Conservation (phyloP, 2,888 invertebrate genomes). For the Lottia scabra region DNA sequence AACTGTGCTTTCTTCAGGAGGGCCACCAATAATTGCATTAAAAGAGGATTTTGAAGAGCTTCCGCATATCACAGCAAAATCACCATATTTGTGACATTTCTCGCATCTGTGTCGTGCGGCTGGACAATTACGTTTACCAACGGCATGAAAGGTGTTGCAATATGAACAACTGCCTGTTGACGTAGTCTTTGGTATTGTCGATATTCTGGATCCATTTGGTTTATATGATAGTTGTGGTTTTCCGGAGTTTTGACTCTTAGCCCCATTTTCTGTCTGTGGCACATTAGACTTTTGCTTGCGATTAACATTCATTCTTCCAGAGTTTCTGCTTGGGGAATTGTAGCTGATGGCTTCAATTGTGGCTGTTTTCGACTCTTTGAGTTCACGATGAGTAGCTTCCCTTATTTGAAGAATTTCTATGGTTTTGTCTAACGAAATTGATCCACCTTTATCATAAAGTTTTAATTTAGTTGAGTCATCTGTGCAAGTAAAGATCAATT, state of each 20-base stretch:
- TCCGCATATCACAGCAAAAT: not conserved
- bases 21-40: not conserved
- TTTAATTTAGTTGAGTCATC: not conserved
- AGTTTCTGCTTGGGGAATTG: not conserved
- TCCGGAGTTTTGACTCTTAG: too few relatives aligned
- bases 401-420: not conserved
- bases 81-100: not conserved
- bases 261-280: too few relatives aligned
- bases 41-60: not conserved
- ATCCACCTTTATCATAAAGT: not conserved
- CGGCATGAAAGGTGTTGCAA: not conserved
- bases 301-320: too few relatives aligned
- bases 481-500: not conserved
- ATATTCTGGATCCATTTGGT: too few relatives aligned
- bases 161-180: not conserved
- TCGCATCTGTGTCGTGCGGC: not conserved
- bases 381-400: not conserved
- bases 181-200: not conserved
- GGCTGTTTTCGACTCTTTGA: not conserved
- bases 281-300: too few relatives aligned
- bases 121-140: not conserved
- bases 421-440: not conserved
- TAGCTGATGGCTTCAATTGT: not conserved
- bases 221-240: too few relatives aligned
- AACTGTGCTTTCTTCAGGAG: not conserved